Evolutionary conservation across 1,140 invertebrate genomes (phyloP), one percentile per base, ranked within the genome.

Genomic region (Rhopalosiphum padi): DNA sequence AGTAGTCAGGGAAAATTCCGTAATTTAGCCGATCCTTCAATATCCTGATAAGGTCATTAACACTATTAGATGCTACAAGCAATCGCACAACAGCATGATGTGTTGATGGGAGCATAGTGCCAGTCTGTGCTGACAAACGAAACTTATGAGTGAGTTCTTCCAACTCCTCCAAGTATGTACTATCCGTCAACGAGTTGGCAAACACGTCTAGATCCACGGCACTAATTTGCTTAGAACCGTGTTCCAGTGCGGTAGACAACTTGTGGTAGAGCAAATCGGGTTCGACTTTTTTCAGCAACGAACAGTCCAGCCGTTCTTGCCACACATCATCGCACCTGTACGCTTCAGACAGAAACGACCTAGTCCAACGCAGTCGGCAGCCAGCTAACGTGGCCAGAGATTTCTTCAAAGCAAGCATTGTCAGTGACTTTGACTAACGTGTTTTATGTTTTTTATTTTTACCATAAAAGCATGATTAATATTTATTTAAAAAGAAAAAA

Each of bases 1-100:
- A 97, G 93, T 97, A 95, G 95, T 99, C 98, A 30, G 98, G 96
- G 95, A 99, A 99, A 53, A 99, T 95, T 3, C 99, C 99, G 96
- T 98, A 99, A 94, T 97, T 97, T 23, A 98, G 95, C 89, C 98
- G 96, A 95, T 98, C 97, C 94, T 97, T 96, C 30, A 99, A 95
- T 30, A 98, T 96, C 43, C 96, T 95, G 3, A 98, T 94, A 25
- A 99, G 95, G 51, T 97, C 96, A 25, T 98, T 95, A 51, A 95
- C 94, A 94, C 96, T 95, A 1, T 96, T 95, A 94, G 95, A 95
- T 77, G 97, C 95, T 1, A 98, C 94, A 85, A 97, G 96, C 93
- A 96, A 96, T 94, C 97, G 95, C 77, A 98, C 96, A 55, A 97
- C 96, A 43, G 98, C 98, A 95, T 98, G 97, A 94, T 96, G 96